These are phyloP conservation scores for Hydrotaea diabolus DNA, from an alignment of 2,888 invertebrate species.

Conservation along the genomic window DNA sequence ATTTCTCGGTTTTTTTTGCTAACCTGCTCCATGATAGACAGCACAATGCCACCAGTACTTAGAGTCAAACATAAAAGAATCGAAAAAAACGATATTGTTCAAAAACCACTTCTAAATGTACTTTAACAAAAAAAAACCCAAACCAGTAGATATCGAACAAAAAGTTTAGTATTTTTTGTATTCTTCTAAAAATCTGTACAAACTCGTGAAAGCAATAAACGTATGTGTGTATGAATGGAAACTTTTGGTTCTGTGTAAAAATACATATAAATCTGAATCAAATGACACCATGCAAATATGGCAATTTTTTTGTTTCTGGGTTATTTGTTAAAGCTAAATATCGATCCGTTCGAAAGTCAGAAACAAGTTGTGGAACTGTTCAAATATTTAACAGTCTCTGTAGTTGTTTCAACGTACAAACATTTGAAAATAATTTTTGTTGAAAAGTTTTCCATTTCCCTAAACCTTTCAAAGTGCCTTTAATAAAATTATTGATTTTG, in stretches of 20 bases:
- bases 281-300: slow-evolving; percentile 7
- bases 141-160: neutral
- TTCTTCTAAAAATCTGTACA: neutral
- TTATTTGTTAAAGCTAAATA: neutral
- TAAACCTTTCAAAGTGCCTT: neutral
- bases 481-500: neutral
- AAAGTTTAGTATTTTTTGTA: neutral
- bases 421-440: neutral
- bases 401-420: neutral
- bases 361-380: neutral
- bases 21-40: neutral
- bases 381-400: neutral
- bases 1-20: neutral
- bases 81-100: neutral
- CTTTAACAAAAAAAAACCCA: neutral
- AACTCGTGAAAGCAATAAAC: too few relatives aligned
- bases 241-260: too few relatives aligned
- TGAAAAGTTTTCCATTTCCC: neutral
- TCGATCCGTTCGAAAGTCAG: neutral
- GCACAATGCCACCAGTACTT: neutral
- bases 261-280: neutral
- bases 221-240: neutral
- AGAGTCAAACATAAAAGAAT: neutral
- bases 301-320: neutral
- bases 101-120: slow-evolving; percentile 8